A percentile compares a stretch with the other conserved stretches of the same genome.
Evolutionary conservation across 2,113 vertebrate species (phyloP).

Genomic region (Cariama cristata): DNA sequence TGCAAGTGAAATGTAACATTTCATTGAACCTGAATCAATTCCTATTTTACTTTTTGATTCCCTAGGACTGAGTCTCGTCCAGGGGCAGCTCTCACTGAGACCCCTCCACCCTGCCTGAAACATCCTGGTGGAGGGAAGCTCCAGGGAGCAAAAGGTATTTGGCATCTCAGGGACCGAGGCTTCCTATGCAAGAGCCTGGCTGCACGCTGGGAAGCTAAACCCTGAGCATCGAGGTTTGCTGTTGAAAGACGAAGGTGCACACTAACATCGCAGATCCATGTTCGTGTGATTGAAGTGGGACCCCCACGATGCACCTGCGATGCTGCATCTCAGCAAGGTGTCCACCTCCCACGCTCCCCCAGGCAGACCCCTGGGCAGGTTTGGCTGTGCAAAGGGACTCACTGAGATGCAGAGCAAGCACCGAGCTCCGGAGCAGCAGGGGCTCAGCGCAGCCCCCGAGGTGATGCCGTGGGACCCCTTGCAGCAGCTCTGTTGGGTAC

Average conservation of each 20-base stretch:
- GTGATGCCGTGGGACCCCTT: too few relatives aligned
- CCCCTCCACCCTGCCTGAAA: background rate
- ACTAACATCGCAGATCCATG: fast-evolving
- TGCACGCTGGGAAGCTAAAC: background rate
- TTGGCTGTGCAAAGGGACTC: background rate
- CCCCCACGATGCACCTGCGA: too few relatives aligned
- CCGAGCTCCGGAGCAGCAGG: background rate
- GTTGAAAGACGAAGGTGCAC: background rate
- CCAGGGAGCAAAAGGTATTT: background rate
- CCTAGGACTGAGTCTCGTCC: background rate
- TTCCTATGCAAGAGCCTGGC: background rate
- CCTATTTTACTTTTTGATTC: background rate
- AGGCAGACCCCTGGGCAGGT: background rate
- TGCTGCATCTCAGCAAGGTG: too few relatives aligned
- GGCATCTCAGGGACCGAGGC: background rate
- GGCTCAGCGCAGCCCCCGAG: too few relatives aligned
- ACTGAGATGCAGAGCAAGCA: background rate
- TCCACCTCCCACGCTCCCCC: background rate
- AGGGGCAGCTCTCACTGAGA: background rate
- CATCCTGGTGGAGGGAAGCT: background rate
- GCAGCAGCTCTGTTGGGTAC: too few relatives aligned
- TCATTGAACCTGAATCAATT: conserved; percentile 45
- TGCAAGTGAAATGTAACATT: conserved; percentile 37
- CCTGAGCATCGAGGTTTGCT: background rate
- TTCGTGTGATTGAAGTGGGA: background rate